Percentiles rank a stretch among this genome's conserved stretches.
Conservation (phyloP, 1,140 invertebrate genomes). For the Aphis gossypii region DNA sequence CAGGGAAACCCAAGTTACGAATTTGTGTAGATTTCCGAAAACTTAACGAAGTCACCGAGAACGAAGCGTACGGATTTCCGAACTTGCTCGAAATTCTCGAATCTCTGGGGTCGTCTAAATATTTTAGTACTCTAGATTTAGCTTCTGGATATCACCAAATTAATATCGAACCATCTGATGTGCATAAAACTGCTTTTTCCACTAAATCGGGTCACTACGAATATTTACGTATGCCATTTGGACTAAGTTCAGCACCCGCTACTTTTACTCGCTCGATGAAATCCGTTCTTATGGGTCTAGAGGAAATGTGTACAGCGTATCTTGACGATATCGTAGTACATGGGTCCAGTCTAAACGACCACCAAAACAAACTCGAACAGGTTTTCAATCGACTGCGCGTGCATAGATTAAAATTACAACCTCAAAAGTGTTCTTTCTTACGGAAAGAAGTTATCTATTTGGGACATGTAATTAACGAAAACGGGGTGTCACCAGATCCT, state of each 20-base stretch:
- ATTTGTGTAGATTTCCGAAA: neutral
- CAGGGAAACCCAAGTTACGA: neutral
- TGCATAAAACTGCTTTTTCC: neutral
- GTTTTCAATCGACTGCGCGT: too few species aligned
- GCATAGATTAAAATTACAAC: too few species aligned
- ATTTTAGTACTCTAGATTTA: neutral
- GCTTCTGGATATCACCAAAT: neutral
- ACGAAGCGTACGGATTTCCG: neutral
- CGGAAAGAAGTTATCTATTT: too few species aligned
- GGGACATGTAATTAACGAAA: too few species aligned
- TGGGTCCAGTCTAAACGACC: conserved; percentile 62
- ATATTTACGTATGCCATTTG: too few species aligned
- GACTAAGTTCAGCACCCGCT: too few species aligned
- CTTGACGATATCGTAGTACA: too few species aligned
- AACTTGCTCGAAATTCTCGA: neutral
- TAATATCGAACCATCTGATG: neutral
- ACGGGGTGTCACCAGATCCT: too few species aligned
- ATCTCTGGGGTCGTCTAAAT: neutral
- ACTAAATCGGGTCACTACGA: too few species aligned
- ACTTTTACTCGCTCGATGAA: conserved; percentile 55
- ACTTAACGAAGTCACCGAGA: neutral
- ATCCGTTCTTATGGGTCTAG: too few species aligned
- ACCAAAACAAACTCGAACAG: conserved; percentile 61
- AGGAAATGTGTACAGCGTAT: too few species aligned
- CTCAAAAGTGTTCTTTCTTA: too few species aligned